Conservation (phyloP, 2,797 vertebrate genomes). For the Sebastes hubbsi region DNA sequence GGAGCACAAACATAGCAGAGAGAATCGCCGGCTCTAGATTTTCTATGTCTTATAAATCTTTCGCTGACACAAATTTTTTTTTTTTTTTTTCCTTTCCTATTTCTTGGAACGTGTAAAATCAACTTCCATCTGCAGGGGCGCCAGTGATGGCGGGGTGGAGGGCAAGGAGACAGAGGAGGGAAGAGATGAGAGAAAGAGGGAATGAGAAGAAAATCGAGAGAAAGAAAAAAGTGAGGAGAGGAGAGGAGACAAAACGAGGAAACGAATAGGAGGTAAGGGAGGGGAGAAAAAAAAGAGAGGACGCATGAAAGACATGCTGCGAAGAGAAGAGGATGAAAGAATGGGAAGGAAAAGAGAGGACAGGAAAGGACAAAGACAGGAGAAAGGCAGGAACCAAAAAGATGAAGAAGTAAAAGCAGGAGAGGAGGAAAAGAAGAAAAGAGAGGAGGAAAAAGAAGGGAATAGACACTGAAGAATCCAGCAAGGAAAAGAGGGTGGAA, state of each 20-base stretch:
- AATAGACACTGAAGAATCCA: neutral
- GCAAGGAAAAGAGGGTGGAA: neutral
- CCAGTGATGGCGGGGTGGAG: constrained; percentile 30
- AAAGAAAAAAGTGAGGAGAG: neutral
- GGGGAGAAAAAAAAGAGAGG: neutral
- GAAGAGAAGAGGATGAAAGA: neutral
- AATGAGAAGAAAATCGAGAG: neutral
- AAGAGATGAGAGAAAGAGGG: neutral
- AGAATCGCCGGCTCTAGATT: constrained; percentile 67
- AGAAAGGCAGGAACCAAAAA: neutral
- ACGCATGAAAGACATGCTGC: neutral
- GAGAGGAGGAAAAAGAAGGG: neutral
- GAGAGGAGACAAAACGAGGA: neutral
- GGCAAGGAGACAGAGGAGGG: constrained; percentile 47
- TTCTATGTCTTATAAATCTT: constrained; percentile 80
- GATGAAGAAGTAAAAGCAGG: neutral
- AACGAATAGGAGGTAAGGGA: neutral
- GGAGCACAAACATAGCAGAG: constrained; percentile 74
- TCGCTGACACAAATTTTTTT: constrained; percentile 75
- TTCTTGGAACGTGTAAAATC: constrained; percentile 68
- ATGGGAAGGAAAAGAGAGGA: neutral
- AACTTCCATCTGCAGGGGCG: constrained; percentile 61
- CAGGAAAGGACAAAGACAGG: neutral
- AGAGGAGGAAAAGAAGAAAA: neutral
- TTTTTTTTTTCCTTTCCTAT: constrained; percentile 40